phyloP scores from a whole-genome alignment of 1,140 invertebrate species.

The Centruroides sculpturatus region DNA sequence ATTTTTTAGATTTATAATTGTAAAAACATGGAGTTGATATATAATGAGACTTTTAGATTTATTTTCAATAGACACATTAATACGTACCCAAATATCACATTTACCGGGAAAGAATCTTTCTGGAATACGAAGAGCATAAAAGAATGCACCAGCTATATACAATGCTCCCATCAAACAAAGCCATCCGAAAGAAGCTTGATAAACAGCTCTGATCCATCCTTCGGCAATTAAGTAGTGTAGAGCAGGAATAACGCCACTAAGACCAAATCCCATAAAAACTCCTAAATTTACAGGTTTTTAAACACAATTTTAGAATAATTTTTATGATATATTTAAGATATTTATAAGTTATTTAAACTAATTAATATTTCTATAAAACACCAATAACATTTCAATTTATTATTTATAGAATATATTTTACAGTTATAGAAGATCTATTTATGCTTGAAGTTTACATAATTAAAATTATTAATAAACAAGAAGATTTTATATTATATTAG shows the following conservation, averaged over 20 bases:
- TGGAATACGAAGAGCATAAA: constrained; percentile 88
- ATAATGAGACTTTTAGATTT: not conserved
- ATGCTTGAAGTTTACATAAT: too few species aligned
- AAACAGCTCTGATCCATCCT: constrained; percentile 34
- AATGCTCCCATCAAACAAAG: constrained; percentile 91
- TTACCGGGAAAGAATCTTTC: constrained; percentile 98
- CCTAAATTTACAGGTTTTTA: constrained; percentile 31
- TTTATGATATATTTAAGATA: too few species aligned
- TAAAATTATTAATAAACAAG: too few species aligned
- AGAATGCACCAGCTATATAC: constrained; percentile 86
- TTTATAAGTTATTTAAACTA: too few species aligned
- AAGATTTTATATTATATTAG: too few species aligned
- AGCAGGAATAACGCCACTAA: constrained; percentile 81
- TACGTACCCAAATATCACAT: constrained; percentile 92
- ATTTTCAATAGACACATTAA: too few species aligned
- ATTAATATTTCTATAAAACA: too few species aligned
- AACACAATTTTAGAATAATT: not conserved
- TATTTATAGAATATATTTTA: too few species aligned
- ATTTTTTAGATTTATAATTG: not conserved
- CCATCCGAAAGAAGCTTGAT: constrained; percentile 81
- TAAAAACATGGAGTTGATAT: not conserved
- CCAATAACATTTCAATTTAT: too few species aligned
- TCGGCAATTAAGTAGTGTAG: constrained; percentile 37
- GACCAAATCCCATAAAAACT: constrained; percentile 88
- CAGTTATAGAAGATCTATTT: too few species aligned